phyloP scores from a whole-genome alignment of 2,113 vertebrate genomes.

The Solenodon paradoxus region DNA sequence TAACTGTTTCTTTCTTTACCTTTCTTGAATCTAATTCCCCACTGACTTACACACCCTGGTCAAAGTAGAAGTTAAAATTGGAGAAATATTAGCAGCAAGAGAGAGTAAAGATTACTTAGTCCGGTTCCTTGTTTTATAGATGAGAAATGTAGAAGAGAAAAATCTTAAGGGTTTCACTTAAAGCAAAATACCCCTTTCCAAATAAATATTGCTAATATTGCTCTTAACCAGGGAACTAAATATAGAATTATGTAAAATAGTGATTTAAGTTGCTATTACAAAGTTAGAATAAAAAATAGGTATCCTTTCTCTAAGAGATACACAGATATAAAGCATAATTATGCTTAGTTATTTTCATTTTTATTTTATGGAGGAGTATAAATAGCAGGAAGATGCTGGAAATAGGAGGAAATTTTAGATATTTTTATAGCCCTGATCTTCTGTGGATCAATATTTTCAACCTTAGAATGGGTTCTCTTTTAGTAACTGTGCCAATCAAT shows the following conservation, averaged over 20 bases:
- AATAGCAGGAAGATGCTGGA: background rate
- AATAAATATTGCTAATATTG: background rate
- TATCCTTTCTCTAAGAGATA: background rate
- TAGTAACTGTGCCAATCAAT: background rate
- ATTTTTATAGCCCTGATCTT: background rate
- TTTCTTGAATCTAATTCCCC: background rate
- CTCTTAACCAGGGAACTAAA: background rate
- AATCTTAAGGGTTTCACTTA: background rate
- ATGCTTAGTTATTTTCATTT: background rate
- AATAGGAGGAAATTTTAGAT: background rate
- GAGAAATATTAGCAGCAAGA: background rate
- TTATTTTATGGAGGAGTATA: background rate
- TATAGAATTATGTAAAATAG: background rate
- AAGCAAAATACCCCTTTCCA: background rate
- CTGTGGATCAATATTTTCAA: background rate
- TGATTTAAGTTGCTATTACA: background rate
- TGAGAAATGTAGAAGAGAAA: background rate
- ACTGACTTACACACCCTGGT: background rate
- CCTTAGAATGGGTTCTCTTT: background rate
- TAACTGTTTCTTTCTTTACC: background rate
- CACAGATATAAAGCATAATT: background rate
- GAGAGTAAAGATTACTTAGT: background rate
- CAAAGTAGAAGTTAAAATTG: background rate
- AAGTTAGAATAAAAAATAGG: background rate
- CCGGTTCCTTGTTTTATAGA: background rate